Percentiles rank a stretch among this genome's conserved stretches.
These are phyloP conservation scores for Drosophila aldrichi DNA, from an alignment of 2,888 invertebrate genomes.

Conservation along the genomic window DNA sequence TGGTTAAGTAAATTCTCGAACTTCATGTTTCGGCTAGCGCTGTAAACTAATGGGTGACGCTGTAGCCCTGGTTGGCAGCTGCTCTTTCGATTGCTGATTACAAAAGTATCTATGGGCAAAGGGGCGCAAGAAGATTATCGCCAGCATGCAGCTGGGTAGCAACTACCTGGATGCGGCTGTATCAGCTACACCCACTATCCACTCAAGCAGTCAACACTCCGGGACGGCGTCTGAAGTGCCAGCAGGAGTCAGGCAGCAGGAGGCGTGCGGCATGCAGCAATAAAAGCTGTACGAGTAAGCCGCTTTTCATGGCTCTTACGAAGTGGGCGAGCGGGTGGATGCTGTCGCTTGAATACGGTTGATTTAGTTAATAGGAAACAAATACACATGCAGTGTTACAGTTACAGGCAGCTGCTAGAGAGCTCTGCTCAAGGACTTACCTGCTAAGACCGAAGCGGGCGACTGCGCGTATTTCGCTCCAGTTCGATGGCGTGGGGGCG, in stretches of 20 bases:
- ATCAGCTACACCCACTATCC: conserved; percentile 32
- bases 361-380: conserved; percentile 73
- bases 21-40: not conserved
- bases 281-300: conserved; percentile 64
- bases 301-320: conserved; percentile 51
- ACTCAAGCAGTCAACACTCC: conserved; percentile 63
- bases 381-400: conserved; percentile 47
- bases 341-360: conserved; percentile 63
- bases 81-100: conserved; percentile 66
- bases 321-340: conserved; percentile 9
- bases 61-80: conserved; percentile 57
- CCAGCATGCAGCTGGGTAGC: conserved; percentile 56
- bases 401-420: conserved; percentile 10
- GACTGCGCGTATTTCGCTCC: conserved; percentile 42
- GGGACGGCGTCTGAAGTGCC: conserved; percentile 40
- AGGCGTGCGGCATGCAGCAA: conserved; percentile 38
- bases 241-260: conserved; percentile 18
- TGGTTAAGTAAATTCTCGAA: not conserved
- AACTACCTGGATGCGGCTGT: conserved; percentile 41
- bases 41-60: not conserved
- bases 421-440: conserved; percentile 28
- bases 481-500: not conserved
- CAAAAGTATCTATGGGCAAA: conserved; percentile 54
- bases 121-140: conserved; percentile 55
- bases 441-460: conserved; percentile 34